Evolutionary conservation across 2,888 invertebrate genomes (phyloP), one percentile per base, ranked within the genome.

Genomic region (Amblyteles armatorius): DNA sequence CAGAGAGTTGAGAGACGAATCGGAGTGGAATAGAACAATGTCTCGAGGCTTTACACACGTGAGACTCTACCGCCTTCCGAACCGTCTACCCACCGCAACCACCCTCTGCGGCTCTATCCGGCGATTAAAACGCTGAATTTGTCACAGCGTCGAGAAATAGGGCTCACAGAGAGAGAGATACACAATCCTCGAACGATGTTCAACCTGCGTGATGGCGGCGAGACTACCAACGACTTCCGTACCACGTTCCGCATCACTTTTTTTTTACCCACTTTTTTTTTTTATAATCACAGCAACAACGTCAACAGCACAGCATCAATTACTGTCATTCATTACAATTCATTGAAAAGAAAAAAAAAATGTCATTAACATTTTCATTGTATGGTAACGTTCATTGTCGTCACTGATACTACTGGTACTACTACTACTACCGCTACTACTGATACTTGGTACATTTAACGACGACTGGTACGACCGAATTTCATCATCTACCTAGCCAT

Each of bases 401-500:
- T 7, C 2, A 55, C 19, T 22, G 22, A 22, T 22, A 55, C n/a
- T 55, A n/a, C 19, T 65, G n/a, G n/a, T n/a, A n/a, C n/a, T 22
- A 55, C n/a, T 55, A 77, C 67, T 22, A 77, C 52, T 63, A 71
- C 71, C 26, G 68, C 60, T 68, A 71, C 63, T 83, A 81, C 79
- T 84, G 84, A 77, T 79, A 86, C 65, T 77, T 76, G 80, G 74
- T 81, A 19, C 82, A 77, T 69, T 71, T 76, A 73, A 80, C 86
- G 48, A 82, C 82, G 90, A 91, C 91, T 91, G 89, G 90, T 88
- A 92, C 90, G 89, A 87, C 83, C 86, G 48, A 71, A 73, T 57
- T 69, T 69, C 40, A 67, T 89, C 89, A 87, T 88, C 90, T 90
- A 90, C 89, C 88, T 91, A 89, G 90, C 90, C 90, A 90, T 90